Evolutionary conservation across 2,888 invertebrate genomes (phyloP).

Genomic region (Sinohyriopsis cumingii): DNA sequence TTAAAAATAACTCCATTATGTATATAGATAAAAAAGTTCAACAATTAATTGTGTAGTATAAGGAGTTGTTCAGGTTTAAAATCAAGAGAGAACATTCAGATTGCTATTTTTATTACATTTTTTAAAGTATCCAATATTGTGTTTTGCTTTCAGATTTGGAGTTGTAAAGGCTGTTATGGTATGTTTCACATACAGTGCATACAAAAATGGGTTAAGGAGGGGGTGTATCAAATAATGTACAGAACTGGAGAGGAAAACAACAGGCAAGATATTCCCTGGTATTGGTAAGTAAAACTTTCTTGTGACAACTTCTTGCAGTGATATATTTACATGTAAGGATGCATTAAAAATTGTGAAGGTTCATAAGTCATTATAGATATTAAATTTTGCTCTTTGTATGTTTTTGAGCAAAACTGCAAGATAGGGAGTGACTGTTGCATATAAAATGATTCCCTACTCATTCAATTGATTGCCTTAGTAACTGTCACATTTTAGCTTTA

Average conservation of each 20-base stretch:
- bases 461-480: too few relatives aligned
- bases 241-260: conserved; percentile 58
- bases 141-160: conserved; percentile 81
- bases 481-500: too few relatives aligned
- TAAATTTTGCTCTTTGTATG: neutral
- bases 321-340: neutral
- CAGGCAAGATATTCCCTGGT: conserved; percentile 65
- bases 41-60: too few relatives aligned
- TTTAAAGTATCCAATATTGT: neutral
- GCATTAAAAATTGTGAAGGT: too few relatives aligned
- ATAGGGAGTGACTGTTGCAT: too few relatives aligned
- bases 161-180: conserved; percentile 86
- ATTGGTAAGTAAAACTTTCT: conserved; percentile 59
- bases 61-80: too few relatives aligned
- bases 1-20: too few relatives aligned
- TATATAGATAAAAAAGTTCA: too few relatives aligned
- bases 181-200: conserved; percentile 91
- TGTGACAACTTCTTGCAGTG: neutral
- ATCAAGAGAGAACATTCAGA: too few relatives aligned
- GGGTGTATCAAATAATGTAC: conserved; percentile 72
- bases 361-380: neutral
- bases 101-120: too few relatives aligned
- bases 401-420: neutral
- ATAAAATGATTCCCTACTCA: too few relatives aligned
- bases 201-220: conserved; percentile 93